Evolutionary conservation across 2,888 invertebrate genomes (phyloP), one percentile per base, ranked within the genome.

Genomic region (Eumerus sabulonum): DNA sequence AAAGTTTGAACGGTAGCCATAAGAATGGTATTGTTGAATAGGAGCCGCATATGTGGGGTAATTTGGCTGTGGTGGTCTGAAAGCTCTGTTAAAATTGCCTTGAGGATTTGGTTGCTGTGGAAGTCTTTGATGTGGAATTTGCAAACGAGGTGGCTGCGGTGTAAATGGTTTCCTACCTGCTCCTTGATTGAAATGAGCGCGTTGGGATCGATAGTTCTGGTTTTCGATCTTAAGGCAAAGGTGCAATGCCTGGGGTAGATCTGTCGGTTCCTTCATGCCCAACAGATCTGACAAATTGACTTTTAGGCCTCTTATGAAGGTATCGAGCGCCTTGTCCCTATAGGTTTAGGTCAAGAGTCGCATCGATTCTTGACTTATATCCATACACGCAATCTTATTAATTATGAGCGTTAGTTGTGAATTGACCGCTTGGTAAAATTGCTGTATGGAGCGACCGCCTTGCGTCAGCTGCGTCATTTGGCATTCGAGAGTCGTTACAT

Each of bases 401-500:
- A 67, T 4, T 17, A 73, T 73, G 14, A 60, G 38, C n/a, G 73
- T 47, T 1, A 66, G 54, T 19, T 73, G 60, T 4, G 50, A 36
- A 27, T 50, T 50, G n/a, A 83, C 82, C 9, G 35, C 17, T 40
- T 83, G 73, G 18, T 83, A 83, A 27, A 82, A 83, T 17, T 83
- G 74, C 3, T 59, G 63, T 1, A 84, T 62, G 9, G 82, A 42
- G 13, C 50, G 16, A 11, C 42, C 53, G 1, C 70, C 63, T 67
- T 82, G 73, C 9, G 67, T 42, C 1, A 81, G 9, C 1, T 62
- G 57, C 12, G 64, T 77, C 68, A 77, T 82, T 42, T 82, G 73
- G 38, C 73, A 74, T 44, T 77, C 76, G 3, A 82, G 56, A 2
- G 67, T 74, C 19, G 60, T 66, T 5, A 79, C 36, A 45, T 82